Base-by-base conservation (phyloP, 2,888 invertebrate genomes). In the Ypsolopha scabrella region DNA sequence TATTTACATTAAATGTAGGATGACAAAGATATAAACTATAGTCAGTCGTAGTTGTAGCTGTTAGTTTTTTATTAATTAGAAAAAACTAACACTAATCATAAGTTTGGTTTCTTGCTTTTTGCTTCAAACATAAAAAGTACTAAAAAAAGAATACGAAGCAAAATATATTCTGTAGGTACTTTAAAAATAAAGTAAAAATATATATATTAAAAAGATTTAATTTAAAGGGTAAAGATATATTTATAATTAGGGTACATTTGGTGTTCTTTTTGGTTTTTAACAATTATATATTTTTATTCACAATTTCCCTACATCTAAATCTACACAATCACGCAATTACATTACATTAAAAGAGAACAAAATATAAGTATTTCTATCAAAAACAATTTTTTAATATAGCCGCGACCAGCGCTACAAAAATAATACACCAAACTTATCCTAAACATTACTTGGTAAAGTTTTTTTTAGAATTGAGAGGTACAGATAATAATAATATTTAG, bases 1-100 rank as follows among this genome's bases (percentile, higher is more conserved):
- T 24, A 70, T 72, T 59, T 73, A 72, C 69, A 58, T 58, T 14
- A 43, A 35, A 53, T 58, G 65, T 63, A 68, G 69, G 61, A 56
- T 60, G 66, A 73, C 68, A 69, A 66, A 63, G 54, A 61, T 71
- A 67, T 65, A 67, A 74, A 64, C 73, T 80, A 80, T 74, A 64
- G 67, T 83, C 83, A 83, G 85, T 85, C 85, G 68, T 72, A 81
- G 76, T 67, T 74, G 66, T 62, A 72, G 63, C 65, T 65, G 59
- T 65, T 24, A 24, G 24, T 67, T 67, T 63, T 60, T 54, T 57
- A 55, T 49, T 65, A 58, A 52, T 55, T 57, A 51, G 34, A 52
- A 57, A 59, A 52, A 55, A 60, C 56, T 57, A 57, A 57, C 39
- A 41, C 61, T 66, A 63, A 57, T 65, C 61, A 65, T 64, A 63